Percentiles rank a stretch among this genome's conserved stretches.
These are phyloP conservation scores for Chaetophractus vellerosus DNA, from an alignment of 2,797 vertebrate species.

Conservation along the genomic window DNA sequence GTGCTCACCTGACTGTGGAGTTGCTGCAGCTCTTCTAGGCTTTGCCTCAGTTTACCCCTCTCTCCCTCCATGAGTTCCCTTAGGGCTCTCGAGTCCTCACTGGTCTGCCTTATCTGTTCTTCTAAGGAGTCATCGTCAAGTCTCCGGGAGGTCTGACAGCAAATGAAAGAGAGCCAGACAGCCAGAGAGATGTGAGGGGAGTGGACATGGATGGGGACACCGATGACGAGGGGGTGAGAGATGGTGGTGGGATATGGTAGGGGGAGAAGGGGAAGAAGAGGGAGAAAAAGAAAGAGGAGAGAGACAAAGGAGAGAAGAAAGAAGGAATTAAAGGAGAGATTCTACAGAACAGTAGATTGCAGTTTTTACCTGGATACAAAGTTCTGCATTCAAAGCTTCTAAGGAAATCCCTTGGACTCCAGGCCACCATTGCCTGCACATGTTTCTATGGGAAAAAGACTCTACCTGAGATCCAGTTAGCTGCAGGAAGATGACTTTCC, in stretches of 20 bases:
- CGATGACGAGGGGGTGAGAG: neutral
- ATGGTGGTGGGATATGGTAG: neutral
- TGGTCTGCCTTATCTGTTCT: conserved; percentile 96
- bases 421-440: neutral
- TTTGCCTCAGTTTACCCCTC: conserved; percentile 93
- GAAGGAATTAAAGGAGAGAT: conserved; percentile 31
- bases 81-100: conserved; percentile 95
- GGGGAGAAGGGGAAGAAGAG: neutral
- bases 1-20: conserved; percentile 96
- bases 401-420: neutral
- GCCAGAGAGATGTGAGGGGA: neutral
- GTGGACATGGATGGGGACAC: neutral
- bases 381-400: neutral
- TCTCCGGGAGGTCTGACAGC: conserved; percentile 93
- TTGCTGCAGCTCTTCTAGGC: conserved; percentile 94
- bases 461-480: neutral
- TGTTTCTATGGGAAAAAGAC: neutral
- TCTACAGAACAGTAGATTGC: neutral
- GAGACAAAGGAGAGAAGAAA: neutral
- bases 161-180: conserved; percentile 67
- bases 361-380: neutral
- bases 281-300: neutral
- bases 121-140: conserved; percentile 97
- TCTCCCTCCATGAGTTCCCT: conserved; percentile 95
- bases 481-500: neutral